A percentile compares a stretch with the other conserved stretches of the same genome.
phyloP scores from a whole-genome alignment of 2,797 vertebrate species.

The Enoplosus armatus region DNA sequence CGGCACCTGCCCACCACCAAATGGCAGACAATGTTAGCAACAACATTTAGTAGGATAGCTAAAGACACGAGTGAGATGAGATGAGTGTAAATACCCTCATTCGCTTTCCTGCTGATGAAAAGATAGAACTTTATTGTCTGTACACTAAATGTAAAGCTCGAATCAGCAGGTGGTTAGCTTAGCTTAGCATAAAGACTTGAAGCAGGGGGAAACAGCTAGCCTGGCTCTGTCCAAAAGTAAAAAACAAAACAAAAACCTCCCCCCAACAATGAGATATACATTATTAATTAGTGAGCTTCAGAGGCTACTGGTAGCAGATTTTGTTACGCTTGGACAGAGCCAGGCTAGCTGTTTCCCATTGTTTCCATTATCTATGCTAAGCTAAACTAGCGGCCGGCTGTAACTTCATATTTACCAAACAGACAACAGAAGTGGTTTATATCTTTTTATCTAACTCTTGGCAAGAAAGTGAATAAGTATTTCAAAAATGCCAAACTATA shows the following conservation, averaged over 20 bases:
- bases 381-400: not conserved
- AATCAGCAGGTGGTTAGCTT: not conserved
- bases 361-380: not conserved
- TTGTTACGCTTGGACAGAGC: not conserved
- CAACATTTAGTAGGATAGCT: not conserved
- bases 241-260: not conserved
- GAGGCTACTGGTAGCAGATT: not conserved
- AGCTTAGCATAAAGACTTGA: not conserved
- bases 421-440: not conserved
- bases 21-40: not conserved
- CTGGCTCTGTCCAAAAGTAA: not conserved
- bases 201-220: not conserved
- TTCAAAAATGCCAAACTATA: not conserved
- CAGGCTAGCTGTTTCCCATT: not conserved
- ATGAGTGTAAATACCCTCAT: not conserved
- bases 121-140: not conserved
- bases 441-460: not conserved
- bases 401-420: not conserved
- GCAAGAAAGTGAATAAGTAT: not conserved
- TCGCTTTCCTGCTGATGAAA: too few species aligned
- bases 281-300: not conserved
- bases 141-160: not conserved
- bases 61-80: too few species aligned
- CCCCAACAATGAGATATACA: too few species aligned
- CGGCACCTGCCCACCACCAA: not conserved